Evolutionary conservation across 2,888 invertebrate genomes (phyloP), one percentile per base, ranked within the genome.

Genomic region (Tridacna crocea): DNA sequence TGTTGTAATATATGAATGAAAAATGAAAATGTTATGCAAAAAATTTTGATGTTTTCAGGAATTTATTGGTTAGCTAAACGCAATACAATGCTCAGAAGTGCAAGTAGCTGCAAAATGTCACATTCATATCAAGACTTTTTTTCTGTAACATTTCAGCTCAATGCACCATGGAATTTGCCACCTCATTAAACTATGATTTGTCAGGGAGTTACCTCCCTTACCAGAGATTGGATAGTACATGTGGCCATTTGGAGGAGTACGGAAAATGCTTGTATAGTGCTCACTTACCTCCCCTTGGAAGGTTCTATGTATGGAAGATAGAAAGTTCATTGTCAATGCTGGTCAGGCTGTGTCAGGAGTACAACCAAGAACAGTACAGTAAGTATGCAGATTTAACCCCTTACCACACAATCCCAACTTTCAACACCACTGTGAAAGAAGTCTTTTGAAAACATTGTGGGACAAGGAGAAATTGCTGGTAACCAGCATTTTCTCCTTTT

Each of bases 111-210:
- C 36, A 36, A 36, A 36, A 36, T 36, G 36, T 36, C 36, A 36
- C 8, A 8, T 36, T 2, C 8, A 2, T 36, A 36, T 2, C 36
- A 2, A 4, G 36, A 36, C 36, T 36, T 4, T 2, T 36, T 36
- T 36, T 36, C 36, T 36, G 2, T 36, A 36, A 36, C 8, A 36
- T 36, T 36, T 36, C 36, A 77, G 77, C 77, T 58, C 74, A 83
- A 26, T 83, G 83, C 68, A 79, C 79, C 47, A 36, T 66, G 60
- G 47, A 76, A 48, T 84, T 83, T 80, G 75, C 72, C 27, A 26
- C 10, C 0, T 24, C 48, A 1, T 15, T 80, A 3, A 72, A 72
- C 26, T 24, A 63, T 17, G 76, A 75, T 13, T 24, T 78, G 17
- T 65, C 72, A 19, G 46, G 66, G 27, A 63, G 36, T 4, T 75